Percentiles rank a stretch among this genome's conserved stretches.
These are phyloP conservation scores for Telenomus remus DNA, from an alignment of 1,140 invertebrate species.

Conservation along the genomic window DNA sequence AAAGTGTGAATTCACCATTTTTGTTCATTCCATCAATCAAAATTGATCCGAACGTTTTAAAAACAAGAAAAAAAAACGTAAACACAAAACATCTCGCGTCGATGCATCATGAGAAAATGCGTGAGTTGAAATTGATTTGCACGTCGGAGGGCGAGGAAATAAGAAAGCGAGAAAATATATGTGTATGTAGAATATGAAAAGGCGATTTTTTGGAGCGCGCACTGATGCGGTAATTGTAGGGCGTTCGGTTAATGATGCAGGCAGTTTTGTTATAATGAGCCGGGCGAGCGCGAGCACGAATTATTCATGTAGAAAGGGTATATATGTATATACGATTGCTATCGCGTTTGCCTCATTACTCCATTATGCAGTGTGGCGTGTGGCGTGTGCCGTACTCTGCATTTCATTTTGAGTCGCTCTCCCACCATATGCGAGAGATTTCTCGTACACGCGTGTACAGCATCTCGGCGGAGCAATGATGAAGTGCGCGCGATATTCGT, in stretches of 20 bases:
- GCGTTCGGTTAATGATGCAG: conserved; percentile 27
- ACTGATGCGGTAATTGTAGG: conserved; percentile 16
- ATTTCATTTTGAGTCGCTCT: conserved; percentile 36
- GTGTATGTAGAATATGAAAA: conserved; percentile 6
- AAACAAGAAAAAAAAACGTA: too few relatives aligned
- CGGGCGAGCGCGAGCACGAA: conserved; percentile 56
- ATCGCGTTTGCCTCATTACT: conserved; percentile 74
- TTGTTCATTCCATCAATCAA: too few relatives aligned
- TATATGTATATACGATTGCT: conserved; percentile 65
- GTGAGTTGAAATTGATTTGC: too few relatives aligned
- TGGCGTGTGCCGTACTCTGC: conserved; percentile 71
- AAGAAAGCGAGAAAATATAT: too few relatives aligned
- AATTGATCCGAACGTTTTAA: too few relatives aligned
- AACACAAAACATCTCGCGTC: too few relatives aligned
- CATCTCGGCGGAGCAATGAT: conserved; percentile 58
- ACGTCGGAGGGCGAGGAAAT: too few relatives aligned
- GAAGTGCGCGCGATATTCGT: conserved; percentile 66
- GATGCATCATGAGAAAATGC: too few relatives aligned
- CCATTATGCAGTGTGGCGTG: conserved; percentile 71
- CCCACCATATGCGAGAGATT: conserved; percentile 16
- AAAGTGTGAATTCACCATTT: too few relatives aligned
- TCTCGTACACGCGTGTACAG: conserved; percentile 59
- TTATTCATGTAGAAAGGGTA: conserved; percentile 66
- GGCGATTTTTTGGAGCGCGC: conserved; percentile 18
- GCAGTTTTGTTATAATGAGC: conserved; percentile 39